Evolutionary conservation across 2,888 invertebrate species (phyloP), one percentile per base, ranked within the genome.

Genomic region (Melanchra persicariae): DNA sequence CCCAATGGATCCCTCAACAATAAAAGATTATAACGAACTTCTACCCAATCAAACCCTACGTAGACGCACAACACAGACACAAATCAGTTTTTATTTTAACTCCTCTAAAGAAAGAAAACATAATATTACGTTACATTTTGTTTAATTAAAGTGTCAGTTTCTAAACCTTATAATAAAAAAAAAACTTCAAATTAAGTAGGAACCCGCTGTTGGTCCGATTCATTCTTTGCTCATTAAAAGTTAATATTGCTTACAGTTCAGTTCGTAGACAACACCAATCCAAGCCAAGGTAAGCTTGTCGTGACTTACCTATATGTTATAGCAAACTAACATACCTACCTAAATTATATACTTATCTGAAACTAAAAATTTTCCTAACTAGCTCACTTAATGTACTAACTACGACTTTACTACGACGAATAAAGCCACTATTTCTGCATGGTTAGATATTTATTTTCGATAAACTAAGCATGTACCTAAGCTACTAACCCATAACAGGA

Each of bases 181-280:
- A 19, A n/a, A 17, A 15, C n/a, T 34, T 34, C 1, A 34, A 37
- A 69, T 26, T 45, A 40, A 37, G 37, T 37, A 40, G 10, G 4
- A 12, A 24, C 12, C 2, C 15, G n/a, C 3, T 66, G 17, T 30
- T 0, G 3, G 15, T 45, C 15, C 26, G 7, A 37, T 72, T 2
- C 5, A 12, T 17, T 22, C 3, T 24, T 61, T 51, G n/a, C 61
- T 70, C 34, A 63, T 63, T 47, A 65, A n/a, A 43, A 30, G 34
- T 74, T 37, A 30, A 59, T 45, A 24, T 75, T 67, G 17, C 30
- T 75, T 59, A 19, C 82, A 87, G 87, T 88, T 26, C 75, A 83
- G 6, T 12, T 81, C 45, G 85, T 87, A 55, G 87, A 88, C 58
- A 84, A 87, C 81, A 82, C 83, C 79, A 24, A 70, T 22, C 62